These are phyloP conservation scores for Synaphobranchus kaupii DNA, from an alignment of 2,797 vertebrate genomes.

Conservation along the genomic window DNA sequence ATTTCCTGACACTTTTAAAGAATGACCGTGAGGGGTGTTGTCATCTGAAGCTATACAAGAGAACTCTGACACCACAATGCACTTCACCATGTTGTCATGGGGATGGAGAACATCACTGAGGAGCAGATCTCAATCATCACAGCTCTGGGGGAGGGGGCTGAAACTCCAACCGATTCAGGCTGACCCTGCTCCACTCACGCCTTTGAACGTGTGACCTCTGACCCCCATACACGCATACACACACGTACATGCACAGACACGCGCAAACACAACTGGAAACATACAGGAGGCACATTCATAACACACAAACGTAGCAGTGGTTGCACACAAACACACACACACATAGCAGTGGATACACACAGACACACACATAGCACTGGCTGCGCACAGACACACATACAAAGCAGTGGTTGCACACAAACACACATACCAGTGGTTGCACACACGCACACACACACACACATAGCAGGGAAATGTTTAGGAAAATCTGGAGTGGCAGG, in stretches of 20 bases:
- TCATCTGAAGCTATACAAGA: background rate
- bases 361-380: background rate
- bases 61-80: conserved; percentile 18
- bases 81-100: conserved; percentile 4
- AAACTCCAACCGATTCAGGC: too few species aligned
- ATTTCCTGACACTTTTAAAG: conserved; percentile 6
- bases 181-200: background rate
- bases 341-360: background rate
- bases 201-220: conserved; percentile 14
- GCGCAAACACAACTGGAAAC: background rate
- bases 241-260: background rate
- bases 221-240: background rate
- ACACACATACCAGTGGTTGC: background rate
- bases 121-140: background rate
- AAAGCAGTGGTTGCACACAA: background rate
- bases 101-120: background rate
- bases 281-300: background rate
- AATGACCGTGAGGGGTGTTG: background rate
- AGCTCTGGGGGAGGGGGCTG: background rate
- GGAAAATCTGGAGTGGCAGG: conserved; percentile 66
- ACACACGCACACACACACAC: conserved; percentile 19
- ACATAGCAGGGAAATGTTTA: conserved; percentile 66
- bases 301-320: background rate
- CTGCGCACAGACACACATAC: background rate
- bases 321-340: background rate